phyloP scores from a whole-genome alignment of 2,888 invertebrate species.

The Hypomecis atomaria region DNA sequence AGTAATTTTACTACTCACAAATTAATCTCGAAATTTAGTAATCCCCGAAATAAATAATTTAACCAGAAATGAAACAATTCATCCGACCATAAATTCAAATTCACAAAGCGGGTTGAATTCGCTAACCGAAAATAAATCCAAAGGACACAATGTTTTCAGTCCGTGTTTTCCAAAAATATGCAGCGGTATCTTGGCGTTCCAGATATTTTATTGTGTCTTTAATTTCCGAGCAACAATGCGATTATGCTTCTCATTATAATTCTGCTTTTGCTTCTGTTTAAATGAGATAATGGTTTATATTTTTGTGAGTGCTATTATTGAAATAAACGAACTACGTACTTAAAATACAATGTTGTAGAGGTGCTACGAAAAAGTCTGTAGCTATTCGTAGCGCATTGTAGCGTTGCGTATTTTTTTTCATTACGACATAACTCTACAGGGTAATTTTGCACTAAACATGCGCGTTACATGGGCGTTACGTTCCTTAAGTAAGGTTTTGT shows the following conservation, averaged over 20 bases:
- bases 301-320: background rate
- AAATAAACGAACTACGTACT: too few species aligned
- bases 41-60: conserved; percentile 11
- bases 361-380: too few species aligned
- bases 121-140: conserved; percentile 13
- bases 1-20: background rate
- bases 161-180: conserved; percentile 16
- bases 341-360: too few species aligned
- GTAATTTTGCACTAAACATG: too few species aligned
- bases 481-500: too few species aligned
- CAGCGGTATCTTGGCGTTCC: conserved; percentile 21
- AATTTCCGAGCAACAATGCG: conserved; percentile 21
- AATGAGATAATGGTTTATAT: background rate
- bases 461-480: too few species aligned
- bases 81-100: conserved; percentile 14
- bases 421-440: too few species aligned
- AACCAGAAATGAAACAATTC: conserved; percentile 17
- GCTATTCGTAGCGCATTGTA: too few species aligned
- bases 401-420: too few species aligned
- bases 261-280: background rate
- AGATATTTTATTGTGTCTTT: conserved; percentile 26
- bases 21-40: background rate
- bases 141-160: conserved; percentile 12
- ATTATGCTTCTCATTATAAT: conserved; percentile 26
- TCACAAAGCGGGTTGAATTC: conserved; percentile 15